These are phyloP conservation scores for Pollimyrus isidori DNA, from an alignment of 2,113 vertebrate genomes.

Conservation along the genomic window DNA sequence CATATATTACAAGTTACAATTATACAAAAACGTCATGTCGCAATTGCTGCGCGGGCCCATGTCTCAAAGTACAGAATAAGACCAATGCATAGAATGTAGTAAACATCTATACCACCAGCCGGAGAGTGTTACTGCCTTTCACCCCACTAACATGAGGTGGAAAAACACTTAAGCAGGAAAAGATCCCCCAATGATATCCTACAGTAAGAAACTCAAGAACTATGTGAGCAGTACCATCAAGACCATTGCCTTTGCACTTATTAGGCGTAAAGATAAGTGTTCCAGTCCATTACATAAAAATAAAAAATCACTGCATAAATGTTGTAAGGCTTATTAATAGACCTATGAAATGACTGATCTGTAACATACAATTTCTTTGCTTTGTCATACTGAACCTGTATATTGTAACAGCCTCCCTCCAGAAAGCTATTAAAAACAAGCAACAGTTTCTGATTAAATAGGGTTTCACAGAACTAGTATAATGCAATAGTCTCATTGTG, in stretches of 20 bases:
- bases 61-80: constrained; percentile 5
- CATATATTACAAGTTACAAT: constrained; percentile 20
- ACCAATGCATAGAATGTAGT: constrained; percentile 23
- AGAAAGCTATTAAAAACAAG: not conserved
- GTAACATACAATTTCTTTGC: not conserved
- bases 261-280: not conserved
- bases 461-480: not conserved
- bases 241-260: not conserved
- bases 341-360: not conserved
- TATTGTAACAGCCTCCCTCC: not conserved
- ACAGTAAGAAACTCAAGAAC: not conserved
- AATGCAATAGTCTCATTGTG: not conserved
- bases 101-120: constrained; percentile 21
- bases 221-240: not conserved
- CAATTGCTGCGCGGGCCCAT: not conserved
- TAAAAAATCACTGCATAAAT: not conserved
- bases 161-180: not conserved
- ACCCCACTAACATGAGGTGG: not conserved
- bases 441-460: not conserved
- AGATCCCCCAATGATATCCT: not conserved
- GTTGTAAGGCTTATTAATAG: constrained; percentile 17
- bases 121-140: not conserved
- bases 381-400: not conserved
- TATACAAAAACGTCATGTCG: constrained; percentile 14
- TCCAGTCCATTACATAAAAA: not conserved